Evolutionary conservation across 1,140 invertebrate species (phyloP), one percentile per base, ranked within the genome.

Genomic region (Ceratitis capitata): DNA sequence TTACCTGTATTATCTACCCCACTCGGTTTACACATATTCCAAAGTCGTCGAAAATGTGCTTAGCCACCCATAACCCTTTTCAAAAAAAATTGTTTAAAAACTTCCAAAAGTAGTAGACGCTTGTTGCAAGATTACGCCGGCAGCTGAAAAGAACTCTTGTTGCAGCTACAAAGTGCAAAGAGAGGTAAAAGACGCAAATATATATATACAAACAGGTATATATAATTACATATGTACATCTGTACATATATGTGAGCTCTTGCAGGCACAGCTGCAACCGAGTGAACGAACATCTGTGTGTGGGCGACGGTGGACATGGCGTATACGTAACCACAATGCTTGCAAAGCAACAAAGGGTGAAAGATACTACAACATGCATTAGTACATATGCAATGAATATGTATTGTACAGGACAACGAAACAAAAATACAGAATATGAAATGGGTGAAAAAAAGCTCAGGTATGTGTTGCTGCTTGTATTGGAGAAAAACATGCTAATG

Each of bases 21-120:
- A 35, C 14, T 19, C 19, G 4, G 32, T 69, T 42, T 14, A 19
- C 3, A 7, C 7, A n/a, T 78, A 45, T n/a, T 78, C 23, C 23
- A 78, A 78, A 78, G 39, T 45, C 69, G 39, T 78, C 39, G 69
- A 78, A 78, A 78, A 42, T 78, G 69, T 78, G 39, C 39, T 78
- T 78, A 78, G 45, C 9, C 7, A 35, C 6, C 39, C 39, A 19
- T n/a, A 78, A 78, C 26, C n/a, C n/a, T n/a, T n/a, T n/a, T n/a
- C n/a, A n/a, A n/a, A n/a, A n/a, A n/a, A n/a, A n/a, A n/a, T n/a
- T n/a, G n/a, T n/a, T n/a, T n/a, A n/a, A n/a, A n/a, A n/a, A n/a
- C n/a, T n/a, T 69, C 3, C 61, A 32, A 69, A 69, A 39, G 61
- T 78, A 47, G 69, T 78, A 39, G 45, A 78, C 69, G 9, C 39